Conservation (phyloP, 2,113 vertebrate species). For the Panthera uncia region DNA sequence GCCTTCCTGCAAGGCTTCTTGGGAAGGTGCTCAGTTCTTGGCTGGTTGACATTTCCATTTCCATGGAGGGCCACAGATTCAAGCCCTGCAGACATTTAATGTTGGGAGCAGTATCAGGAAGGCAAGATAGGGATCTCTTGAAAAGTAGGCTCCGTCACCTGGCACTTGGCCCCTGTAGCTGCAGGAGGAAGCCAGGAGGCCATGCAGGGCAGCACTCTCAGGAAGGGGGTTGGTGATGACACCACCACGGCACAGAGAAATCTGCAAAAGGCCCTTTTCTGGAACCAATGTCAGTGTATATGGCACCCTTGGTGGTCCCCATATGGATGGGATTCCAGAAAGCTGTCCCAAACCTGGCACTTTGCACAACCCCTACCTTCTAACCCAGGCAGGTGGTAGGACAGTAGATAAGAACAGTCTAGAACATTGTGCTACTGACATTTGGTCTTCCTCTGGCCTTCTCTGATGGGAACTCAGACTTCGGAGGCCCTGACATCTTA, state of each 20-base stretch:
- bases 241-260: neutral
- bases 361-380: neutral
- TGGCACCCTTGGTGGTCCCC: neutral
- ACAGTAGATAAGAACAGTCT: too few relatives aligned
- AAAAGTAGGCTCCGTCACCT: neutral
- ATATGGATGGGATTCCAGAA: neutral
- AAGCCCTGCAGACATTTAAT: neutral
- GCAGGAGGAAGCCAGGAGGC: neutral
- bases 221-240: neutral
- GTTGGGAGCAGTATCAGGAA: neutral
- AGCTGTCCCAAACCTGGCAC: neutral
- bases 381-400: neutral
- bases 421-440: neutral
- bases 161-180: neutral
- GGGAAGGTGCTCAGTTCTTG: neutral
- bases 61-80: neutral
- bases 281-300: neutral
- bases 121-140: neutral
- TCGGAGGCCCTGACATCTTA: accelerated
- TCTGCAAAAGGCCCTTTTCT: neutral
- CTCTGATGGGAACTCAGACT: neutral
- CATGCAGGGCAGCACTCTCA: too few relatives aligned
- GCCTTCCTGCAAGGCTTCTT: too few relatives aligned
- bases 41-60: neutral
- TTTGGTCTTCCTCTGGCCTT: neutral